phyloP scores from a whole-genome alignment of 2,113 vertebrate species.

The Oceanites oceanicus region DNA sequence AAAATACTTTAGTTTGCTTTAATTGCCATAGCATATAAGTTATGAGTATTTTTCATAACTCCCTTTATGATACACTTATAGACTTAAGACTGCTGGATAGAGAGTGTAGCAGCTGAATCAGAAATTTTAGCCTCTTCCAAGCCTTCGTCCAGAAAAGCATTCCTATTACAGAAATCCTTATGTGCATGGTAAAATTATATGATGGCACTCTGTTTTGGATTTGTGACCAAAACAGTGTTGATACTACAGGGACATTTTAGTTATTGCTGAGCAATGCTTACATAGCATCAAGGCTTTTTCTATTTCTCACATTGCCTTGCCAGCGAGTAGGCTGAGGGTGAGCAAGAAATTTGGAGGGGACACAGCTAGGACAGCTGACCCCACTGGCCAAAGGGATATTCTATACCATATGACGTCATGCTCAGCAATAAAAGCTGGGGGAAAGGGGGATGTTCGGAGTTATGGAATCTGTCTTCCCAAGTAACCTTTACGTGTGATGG shows the following conservation, averaged over 20 bases:
- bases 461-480: neutral
- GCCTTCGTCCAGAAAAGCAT: neutral
- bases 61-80: neutral
- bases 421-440: neutral
- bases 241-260: neutral
- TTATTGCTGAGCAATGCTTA: neutral
- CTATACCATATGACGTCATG: neutral
- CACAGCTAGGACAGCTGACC: neutral
- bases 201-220: neutral
- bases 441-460: fast-evolving
- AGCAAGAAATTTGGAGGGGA: neutral
- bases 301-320: neutral
- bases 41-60: neutral
- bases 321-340: neutral
- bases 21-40: neutral
- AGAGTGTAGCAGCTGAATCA: neutral
- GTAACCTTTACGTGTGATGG: fast-evolving
- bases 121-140: neutral
- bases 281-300: neutral
- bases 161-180: neutral
- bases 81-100: neutral
- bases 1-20: neutral
- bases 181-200: neutral
- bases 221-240: neutral
- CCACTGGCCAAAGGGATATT: neutral